Conservation (phyloP, 2,113 vertebrate genomes). For the Ptilonorhynchus violaceus region DNA sequence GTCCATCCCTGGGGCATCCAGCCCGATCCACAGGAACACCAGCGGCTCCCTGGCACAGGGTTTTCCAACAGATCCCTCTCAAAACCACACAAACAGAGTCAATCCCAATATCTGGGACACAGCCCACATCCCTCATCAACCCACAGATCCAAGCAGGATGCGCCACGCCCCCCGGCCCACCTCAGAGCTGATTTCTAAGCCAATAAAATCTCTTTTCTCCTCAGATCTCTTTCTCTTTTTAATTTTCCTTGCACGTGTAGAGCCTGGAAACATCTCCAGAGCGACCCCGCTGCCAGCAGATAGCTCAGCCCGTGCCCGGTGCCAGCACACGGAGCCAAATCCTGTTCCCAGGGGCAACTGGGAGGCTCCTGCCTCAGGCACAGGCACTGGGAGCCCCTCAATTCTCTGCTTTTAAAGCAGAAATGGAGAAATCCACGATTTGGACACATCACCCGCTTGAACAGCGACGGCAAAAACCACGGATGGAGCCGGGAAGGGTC, state of each 20-base stretch:
- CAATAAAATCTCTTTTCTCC: not conserved
- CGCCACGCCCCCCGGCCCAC: rapidly evolving
- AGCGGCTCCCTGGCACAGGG: not conserved
- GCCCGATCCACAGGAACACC: not conserved
- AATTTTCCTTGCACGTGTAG: not conserved
- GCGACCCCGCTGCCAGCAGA: not conserved
- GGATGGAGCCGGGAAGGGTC: rapidly evolving
- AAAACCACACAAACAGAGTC: rapidly evolving
- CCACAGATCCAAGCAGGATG: rapidly evolving
- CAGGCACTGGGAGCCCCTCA: not conserved
- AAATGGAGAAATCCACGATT: rapidly evolving
- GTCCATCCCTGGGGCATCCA: not conserved
- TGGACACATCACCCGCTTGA: rapidly evolving
- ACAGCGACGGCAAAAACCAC: rapidly evolving
- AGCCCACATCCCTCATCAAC: not conserved
- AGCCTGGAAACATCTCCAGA: not conserved
- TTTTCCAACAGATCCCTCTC: not conserved
- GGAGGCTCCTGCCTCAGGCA: not conserved
- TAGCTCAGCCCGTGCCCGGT: not conserved
- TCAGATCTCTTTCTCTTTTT: not conserved
- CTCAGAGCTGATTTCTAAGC: not conserved
- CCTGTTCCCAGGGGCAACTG: constrained; percentile 7
- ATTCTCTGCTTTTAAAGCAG: not conserved
- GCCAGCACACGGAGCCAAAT: not conserved
- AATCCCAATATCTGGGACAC: rapidly evolving